A percentile compares a stretch with the other conserved stretches of the same genome.
These are phyloP conservation scores for Drymodes brunneopygia DNA, from an alignment of 2,113 vertebrate genomes.

Conservation along the genomic window DNA sequence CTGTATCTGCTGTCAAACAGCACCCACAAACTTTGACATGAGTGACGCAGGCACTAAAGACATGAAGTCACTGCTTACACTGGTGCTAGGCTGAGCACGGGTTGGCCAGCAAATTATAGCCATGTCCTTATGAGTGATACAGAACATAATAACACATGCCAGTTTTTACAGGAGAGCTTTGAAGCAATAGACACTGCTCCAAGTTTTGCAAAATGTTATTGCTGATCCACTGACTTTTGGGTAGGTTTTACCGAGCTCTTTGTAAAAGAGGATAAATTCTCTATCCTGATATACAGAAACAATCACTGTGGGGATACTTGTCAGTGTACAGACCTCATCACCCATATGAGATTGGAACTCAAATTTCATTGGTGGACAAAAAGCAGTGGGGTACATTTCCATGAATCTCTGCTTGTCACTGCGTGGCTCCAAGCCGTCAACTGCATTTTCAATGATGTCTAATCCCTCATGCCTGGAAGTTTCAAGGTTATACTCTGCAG, in stretches of 20 bases:
- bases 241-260: not conserved
- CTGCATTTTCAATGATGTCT: slow-evolving; percentile 97
- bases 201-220: not conserved
- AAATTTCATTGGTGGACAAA: slow-evolving; percentile 94
- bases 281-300: not conserved
- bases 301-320: not conserved
- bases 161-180: not conserved
- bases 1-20: not conserved
- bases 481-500: slow-evolving; percentile 97
- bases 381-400: slow-evolving; percentile 95
- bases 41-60: not conserved
- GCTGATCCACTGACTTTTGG: not conserved
- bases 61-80: too few relatives aligned
- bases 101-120: not conserved
- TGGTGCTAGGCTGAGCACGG: not conserved
- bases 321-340: slow-evolving; percentile 85
- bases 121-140: not conserved
- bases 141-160: not conserved
- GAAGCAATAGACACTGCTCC: not conserved
- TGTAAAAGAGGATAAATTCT: not conserved
- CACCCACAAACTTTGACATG: not conserved
- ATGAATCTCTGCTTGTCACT: slow-evolving; percentile 97
- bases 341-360: slow-evolving; percentile 98
- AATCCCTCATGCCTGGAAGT: slow-evolving; percentile 97
- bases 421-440: slow-evolving; percentile 93